Conservation (phyloP, 2,888 invertebrate species). For the Stenolophus ochropezus region DNA sequence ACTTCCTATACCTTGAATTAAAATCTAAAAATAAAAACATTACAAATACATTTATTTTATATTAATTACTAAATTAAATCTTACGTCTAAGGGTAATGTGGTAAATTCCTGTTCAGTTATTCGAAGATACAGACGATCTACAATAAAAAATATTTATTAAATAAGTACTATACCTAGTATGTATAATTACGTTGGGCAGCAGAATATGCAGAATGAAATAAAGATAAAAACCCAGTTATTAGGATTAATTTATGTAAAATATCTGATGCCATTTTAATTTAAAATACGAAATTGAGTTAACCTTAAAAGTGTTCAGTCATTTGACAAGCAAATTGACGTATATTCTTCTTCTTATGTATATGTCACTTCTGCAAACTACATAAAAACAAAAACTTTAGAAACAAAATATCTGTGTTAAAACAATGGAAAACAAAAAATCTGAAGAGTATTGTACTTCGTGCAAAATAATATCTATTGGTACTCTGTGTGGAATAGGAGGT, state of each 20-base stretch:
- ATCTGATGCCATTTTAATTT: conserved; percentile 68
- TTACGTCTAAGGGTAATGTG: conserved; percentile 89
- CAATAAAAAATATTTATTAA: conserved; percentile 67
- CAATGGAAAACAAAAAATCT: conserved; percentile 49
- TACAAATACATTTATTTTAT: no score
- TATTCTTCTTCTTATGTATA: not conserved
- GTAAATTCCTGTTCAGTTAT: conserved; percentile 94
- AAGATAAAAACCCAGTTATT: conserved; percentile 83
- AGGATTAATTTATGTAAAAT: conserved; percentile 79
- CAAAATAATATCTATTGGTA: conserved; percentile 69
- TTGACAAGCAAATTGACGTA: not conserved
- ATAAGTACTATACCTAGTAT: not conserved
- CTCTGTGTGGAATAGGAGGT: conserved; percentile 68
- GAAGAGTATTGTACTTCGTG: conserved; percentile 67
- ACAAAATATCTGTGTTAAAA: conserved; percentile 26
- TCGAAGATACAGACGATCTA: conserved; percentile 92
- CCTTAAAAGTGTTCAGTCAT: conserved; percentile 15
- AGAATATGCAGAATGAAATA: conserved; percentile 93
- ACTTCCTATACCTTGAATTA: conserved; percentile 90
- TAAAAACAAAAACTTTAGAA: not conserved
- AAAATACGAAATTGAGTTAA: conserved; percentile 35
- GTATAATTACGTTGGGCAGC: conserved; percentile 90
- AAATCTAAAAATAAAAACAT: conserved; percentile 84
- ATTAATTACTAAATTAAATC: conserved; percentile 71
- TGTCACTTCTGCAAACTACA: conserved; percentile 14